Evolutionary conservation across 2,888 invertebrate species (phyloP).

Genomic region (Pandemis heparana): DNA sequence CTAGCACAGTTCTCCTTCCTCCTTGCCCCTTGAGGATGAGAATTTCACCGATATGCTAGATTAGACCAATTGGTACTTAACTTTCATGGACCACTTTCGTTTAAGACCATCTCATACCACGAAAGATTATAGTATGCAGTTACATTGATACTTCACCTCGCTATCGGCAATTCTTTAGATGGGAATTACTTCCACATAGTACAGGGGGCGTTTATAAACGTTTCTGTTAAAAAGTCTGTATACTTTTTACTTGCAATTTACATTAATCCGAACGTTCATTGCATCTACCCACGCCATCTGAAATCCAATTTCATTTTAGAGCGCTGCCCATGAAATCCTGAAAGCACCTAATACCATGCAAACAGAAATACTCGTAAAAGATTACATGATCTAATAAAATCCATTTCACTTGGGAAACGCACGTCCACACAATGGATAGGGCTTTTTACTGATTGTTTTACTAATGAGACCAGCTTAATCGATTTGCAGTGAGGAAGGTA

Average conservation of each 20-base stretch:
- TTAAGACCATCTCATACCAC: background rate
- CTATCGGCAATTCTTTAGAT: background rate
- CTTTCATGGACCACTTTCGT: background rate
- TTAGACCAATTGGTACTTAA: background rate
- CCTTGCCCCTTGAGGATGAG: no score
- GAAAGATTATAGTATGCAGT: no score
- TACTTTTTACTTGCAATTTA: background rate
- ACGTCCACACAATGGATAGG: slow-evolving; percentile 29
- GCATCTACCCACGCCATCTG: slow-evolving; percentile 27
- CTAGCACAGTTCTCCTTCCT: no score
- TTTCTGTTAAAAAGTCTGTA: background rate
- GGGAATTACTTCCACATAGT: background rate
- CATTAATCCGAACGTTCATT: slow-evolving; percentile 20
- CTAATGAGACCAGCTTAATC: slow-evolving; percentile 36
- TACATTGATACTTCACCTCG: no score
- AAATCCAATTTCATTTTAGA: slow-evolving; percentile 29
- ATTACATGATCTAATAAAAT: slow-evolving; percentile 29
- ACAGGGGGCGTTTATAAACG: background rate
- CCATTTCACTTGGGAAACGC: slow-evolving; percentile 19
- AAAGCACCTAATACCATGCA: slow-evolving; percentile 36
- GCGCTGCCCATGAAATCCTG: slow-evolving; percentile 3
- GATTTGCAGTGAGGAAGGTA: background rate
- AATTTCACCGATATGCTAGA: no score
- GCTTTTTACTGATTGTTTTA: slow-evolving; percentile 38
- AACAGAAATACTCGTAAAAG: slow-evolving; percentile 35